Conservation (phyloP, 2,888 invertebrate genomes). For the Sinopyrophorus schimmeli region DNA sequence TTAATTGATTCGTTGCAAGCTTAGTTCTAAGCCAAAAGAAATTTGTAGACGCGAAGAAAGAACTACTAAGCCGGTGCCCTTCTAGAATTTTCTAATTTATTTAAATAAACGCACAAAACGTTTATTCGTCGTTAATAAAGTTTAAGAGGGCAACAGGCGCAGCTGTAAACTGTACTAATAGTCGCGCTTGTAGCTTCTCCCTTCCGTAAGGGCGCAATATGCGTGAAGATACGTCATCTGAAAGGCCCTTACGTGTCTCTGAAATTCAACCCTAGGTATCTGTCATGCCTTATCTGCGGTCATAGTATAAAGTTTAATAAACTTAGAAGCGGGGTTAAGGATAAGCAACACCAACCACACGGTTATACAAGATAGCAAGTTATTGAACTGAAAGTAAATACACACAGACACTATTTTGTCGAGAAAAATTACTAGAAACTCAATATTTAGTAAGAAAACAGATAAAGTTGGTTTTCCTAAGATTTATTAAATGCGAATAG, state of each 20-base stretch:
- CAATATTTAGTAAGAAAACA: no score
- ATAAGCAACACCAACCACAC: slow-evolving; percentile 5
- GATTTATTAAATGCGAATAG: no score
- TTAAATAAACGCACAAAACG: no score
- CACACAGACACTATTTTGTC: no score
- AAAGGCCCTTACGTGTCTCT: slow-evolving; percentile 29
- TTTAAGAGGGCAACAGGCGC: slow-evolving; percentile 18
- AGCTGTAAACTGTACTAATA: slow-evolving; percentile 36
- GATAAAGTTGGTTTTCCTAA: no score
- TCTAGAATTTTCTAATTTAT: no score
- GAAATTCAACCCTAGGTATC: slow-evolving; percentile 32
- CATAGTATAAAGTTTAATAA: slow-evolving; percentile 28
- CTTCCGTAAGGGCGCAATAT: slow-evolving; percentile 36
- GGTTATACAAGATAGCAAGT: background rate
- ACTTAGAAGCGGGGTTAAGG: slow-evolving; percentile 21
- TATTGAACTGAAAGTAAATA: no score
- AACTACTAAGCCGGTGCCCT: no score
- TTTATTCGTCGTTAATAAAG: slow-evolving; percentile 18
- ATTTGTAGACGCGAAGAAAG: no score
- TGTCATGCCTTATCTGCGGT: slow-evolving; percentile 29
- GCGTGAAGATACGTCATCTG: slow-evolving; percentile 37
- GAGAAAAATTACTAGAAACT: no score
- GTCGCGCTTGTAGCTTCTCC: slow-evolving; percentile 33
- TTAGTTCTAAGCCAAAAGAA: no score
- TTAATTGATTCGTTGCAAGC: slow-evolving; percentile 9